Conservation (phyloP, 2,797 vertebrate genomes). For the Bradypodion pumilum region DNA sequence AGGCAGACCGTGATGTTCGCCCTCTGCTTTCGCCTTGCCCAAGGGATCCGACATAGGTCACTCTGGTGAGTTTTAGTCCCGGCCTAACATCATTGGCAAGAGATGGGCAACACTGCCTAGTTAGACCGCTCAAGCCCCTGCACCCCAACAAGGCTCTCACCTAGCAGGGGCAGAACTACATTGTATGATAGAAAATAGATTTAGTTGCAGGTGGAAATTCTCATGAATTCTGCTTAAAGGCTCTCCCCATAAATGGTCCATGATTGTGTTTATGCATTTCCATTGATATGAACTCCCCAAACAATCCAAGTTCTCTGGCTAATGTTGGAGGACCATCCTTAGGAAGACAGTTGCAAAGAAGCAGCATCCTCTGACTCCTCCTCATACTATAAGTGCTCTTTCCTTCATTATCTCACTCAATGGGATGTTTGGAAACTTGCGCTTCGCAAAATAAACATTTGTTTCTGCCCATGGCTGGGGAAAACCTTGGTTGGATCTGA, state of each 20-base stretch:
- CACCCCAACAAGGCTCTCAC: too few relatives aligned
- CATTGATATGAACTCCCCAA: not conserved
- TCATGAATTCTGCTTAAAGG: not conserved
- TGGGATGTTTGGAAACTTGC: not conserved
- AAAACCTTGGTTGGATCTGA: too few relatives aligned
- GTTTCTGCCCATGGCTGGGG: not conserved
- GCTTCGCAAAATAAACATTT: not conserved
- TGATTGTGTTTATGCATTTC: not conserved
- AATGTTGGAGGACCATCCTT: too few relatives aligned
- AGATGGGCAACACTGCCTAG: too few relatives aligned
- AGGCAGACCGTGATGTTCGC: too few relatives aligned
- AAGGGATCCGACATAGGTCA: too few relatives aligned
- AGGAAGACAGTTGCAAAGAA: not conserved
- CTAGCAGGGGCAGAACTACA: not conserved
- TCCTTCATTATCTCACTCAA: not conserved
- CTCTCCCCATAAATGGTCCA: not conserved
- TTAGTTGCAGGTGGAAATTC: not conserved
- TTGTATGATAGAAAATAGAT: not conserved
- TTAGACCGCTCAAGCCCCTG: too few relatives aligned
- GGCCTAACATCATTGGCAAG: too few relatives aligned
- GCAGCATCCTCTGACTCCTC: not conserved
- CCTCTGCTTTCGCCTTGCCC: too few relatives aligned
- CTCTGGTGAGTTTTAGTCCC: too few relatives aligned
- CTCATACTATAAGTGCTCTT: not conserved
- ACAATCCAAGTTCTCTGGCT: not conserved